These are phyloP conservation scores for Brachyopa scutellaris DNA, from an alignment of 2,888 invertebrate species.

Conservation along the genomic window DNA sequence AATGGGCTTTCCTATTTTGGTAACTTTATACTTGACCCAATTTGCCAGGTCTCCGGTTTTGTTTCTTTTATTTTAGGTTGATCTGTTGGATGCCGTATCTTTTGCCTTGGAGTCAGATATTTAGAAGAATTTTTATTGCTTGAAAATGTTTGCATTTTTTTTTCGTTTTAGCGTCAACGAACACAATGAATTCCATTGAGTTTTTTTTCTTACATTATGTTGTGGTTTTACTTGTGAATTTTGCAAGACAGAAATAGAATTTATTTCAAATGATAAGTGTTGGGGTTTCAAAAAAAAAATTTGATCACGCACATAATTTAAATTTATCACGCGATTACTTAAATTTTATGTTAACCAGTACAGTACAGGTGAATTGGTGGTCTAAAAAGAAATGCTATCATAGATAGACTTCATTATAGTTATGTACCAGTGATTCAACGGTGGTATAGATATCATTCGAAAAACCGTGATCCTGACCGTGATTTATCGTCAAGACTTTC, in stretches of 20 bases:
- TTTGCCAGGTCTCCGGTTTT: conserved; percentile 13
- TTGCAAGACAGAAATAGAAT: background rate
- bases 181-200: conserved; percentile 25
- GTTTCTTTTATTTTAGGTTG: background rate
- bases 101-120: conserved; percentile 3
- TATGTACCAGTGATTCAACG: too few relatives aligned
- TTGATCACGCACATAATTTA: background rate
- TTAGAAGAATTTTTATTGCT: conserved; percentile 14
- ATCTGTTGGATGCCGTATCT: background rate
- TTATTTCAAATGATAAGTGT: background rate
- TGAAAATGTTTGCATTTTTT: conserved; percentile 3
- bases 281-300: background rate
- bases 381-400: too few relatives aligned
- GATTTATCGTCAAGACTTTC: too few relatives aligned
- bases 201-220: background rate
- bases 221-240: conserved; percentile 4
- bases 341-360: too few relatives aligned
- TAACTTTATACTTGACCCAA: conserved; percentile 64
- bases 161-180: background rate
- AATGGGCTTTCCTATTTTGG: conserved; percentile 52
- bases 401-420: too few relatives aligned
- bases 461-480: too few relatives aligned
- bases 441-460: too few relatives aligned
- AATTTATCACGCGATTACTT: background rate
- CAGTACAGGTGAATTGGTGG: too few relatives aligned